phyloP scores from a whole-genome alignment of 1,140 invertebrate genomes.

The Bombus soroeensis region DNA sequence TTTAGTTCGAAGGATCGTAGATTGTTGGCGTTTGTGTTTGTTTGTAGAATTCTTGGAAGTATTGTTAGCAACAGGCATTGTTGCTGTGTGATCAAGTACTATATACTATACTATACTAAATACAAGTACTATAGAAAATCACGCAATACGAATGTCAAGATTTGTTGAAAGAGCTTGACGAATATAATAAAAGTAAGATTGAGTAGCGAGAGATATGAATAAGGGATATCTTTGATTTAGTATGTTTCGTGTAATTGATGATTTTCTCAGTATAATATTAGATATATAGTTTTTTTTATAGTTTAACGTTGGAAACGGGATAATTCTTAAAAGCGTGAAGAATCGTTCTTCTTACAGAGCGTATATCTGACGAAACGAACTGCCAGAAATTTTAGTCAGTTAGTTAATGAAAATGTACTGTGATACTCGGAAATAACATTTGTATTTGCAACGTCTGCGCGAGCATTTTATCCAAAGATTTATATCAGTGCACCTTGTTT shows the following conservation, averaged over 20 bases:
- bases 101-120: background rate
- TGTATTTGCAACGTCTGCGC: background rate
- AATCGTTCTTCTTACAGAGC: background rate
- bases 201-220: background rate
- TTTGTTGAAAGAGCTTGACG: background rate
- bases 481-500: background rate
- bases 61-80: background rate
- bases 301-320: background rate
- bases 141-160: background rate
- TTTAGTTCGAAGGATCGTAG: no score
- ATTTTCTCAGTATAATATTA: background rate
- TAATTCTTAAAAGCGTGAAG: background rate
- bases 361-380: background rate
- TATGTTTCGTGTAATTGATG: background rate
- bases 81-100: background rate
- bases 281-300: background rate
- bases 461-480: background rate
- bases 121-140: no score
- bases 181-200: background rate
- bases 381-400: background rate
- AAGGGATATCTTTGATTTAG: background rate
- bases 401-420: background rate
- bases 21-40: no score
- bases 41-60: background rate
- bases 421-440: background rate